Evolutionary conservation across 2,113 vertebrate species (phyloP).

Genomic region (Argyrosomus japonicus): DNA sequence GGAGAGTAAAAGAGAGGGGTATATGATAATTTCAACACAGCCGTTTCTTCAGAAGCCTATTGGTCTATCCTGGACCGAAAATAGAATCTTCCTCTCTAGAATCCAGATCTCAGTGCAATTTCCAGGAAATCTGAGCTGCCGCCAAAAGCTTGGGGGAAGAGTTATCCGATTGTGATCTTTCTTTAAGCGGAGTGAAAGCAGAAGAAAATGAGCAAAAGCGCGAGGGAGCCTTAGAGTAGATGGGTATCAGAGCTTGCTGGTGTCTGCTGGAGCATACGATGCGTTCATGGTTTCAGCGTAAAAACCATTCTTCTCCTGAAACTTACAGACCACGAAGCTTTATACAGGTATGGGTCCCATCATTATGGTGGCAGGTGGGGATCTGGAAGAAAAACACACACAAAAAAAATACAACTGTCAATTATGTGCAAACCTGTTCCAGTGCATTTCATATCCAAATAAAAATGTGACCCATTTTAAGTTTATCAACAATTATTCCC

Average conservation of each 20-base stretch:
- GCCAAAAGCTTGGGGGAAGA: conserved; percentile 48
- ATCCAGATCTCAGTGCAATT: conserved; percentile 62
- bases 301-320: conserved; percentile 42
- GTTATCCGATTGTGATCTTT: conserved; percentile 57
- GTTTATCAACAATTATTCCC: conserved; percentile 7
- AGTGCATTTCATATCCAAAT: not conserved
- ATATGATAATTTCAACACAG: conserved; percentile 64
- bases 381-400: conserved; percentile 73
- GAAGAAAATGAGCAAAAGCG: conserved; percentile 38
- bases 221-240: not conserved
- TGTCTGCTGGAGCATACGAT: conserved; percentile 40
- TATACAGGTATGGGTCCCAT: conserved; percentile 52
- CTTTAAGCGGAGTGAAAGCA: conserved; percentile 33
- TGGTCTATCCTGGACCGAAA: conserved; percentile 57
- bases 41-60: conserved; percentile 58
- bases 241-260: conserved; percentile 55
- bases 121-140: conserved; percentile 63
- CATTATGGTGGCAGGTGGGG: conserved; percentile 34
- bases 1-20: conserved; percentile 44
- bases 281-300: conserved; percentile 66
- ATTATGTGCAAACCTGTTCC: conserved; percentile 6
- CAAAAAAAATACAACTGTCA: conserved; percentile 25
- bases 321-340: conserved; percentile 24
- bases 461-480: not conserved
- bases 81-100: conserved; percentile 58